phyloP scores from a whole-genome alignment of 2,113 vertebrate species.

The Myocastor coypus region DNA sequence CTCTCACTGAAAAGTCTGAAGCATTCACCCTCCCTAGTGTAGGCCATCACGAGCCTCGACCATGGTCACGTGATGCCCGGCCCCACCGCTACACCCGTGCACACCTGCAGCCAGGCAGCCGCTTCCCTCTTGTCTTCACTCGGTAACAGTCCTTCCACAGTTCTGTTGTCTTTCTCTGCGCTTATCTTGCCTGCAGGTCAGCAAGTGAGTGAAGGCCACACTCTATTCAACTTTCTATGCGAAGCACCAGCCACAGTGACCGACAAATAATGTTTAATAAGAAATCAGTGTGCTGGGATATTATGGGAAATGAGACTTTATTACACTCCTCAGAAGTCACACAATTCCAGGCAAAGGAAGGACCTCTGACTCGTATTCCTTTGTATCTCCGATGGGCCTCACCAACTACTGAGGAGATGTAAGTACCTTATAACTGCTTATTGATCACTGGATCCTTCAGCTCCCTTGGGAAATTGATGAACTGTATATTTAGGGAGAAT shows the following conservation, averaged over 20 bases:
- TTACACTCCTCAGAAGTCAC: background rate
- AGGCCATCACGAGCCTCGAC: background rate
- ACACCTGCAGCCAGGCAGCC: background rate
- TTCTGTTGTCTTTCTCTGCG: background rate
- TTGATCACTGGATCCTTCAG: background rate
- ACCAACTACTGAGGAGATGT: background rate
- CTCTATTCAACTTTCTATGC: background rate
- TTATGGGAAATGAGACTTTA: background rate
- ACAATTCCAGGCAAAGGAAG: background rate
- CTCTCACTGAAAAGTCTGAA: background rate
- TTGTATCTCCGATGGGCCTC: background rate
- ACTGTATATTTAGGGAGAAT: background rate
- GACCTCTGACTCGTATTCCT: background rate
- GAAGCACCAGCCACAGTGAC: background rate
- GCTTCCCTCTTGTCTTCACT: background rate
- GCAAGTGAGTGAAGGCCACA: background rate
- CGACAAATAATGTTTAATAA: background rate
- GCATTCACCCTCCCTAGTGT: background rate
- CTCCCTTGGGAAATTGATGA: background rate
- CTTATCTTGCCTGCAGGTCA: background rate
- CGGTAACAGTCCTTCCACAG: background rate
- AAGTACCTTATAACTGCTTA: background rate
- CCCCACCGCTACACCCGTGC: accelerated
- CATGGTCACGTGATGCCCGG: background rate
- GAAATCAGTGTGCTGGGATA: background rate